Base-by-base conservation (phyloP, 2,113 vertebrate genomes). In the Semnornis frantzii region DNA sequence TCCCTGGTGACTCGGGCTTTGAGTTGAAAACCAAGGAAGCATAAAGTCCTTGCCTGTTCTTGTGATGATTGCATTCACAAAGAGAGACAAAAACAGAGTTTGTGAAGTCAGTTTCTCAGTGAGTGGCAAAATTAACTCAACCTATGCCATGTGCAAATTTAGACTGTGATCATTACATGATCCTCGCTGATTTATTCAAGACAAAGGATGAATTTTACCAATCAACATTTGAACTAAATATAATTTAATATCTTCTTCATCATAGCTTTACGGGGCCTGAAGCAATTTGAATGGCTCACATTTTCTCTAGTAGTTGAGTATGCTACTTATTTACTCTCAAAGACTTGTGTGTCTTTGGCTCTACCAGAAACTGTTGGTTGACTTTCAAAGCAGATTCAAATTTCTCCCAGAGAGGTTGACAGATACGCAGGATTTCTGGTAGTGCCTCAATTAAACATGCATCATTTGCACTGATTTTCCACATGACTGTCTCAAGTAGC, bases 381-480 rank as follows among this genome's bases (percentile, higher is more conserved):
- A 79, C 80, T 96, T 96, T 97, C 87, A 94, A 82, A 95, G 62
- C 80, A 33, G 28, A 71, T 93, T 94, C 94, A 91, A 15, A 23
- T 93, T 94, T 96, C 65, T 86, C 86, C 57, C 72, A 91, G 87
- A 92, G 28, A 77, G 70, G 48, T 74, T 28, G 66, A 95, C 66
- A 96, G 87, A 96, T 85, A 96, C 25, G 55, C 66, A 89, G 50
- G 72, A 90, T 90, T 96, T 96, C 84, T 96, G 55, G 57, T 88
- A 93, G 57, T 85, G 46, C 42, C 68, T 64, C 48, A 59, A 89
- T 95, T 96, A 97, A 96, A 92, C 87, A 96, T 93, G 87, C 75
- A 77, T 96, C 78, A 86, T 94, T 93, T 96, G 55, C 81, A 95
- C 85, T 96, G 91, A 95, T 95, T 97, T 97, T 97, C 94, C 91